Conservation (phyloP, 1,140 invertebrate species). For the Pseudomyrmex dendroicus region DNA sequence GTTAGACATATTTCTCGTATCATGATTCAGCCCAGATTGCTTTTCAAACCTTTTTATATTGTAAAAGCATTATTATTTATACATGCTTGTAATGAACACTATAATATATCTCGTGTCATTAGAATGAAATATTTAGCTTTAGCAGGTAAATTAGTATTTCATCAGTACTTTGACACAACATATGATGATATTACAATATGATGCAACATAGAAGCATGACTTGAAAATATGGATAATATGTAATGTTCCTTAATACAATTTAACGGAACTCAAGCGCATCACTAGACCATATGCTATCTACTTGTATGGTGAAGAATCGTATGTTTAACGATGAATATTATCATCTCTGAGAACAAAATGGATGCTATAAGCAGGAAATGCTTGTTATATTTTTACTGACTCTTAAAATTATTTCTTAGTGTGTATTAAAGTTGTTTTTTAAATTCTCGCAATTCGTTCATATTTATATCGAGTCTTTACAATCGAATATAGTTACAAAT, state of each 20-base stretch:
- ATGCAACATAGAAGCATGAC: conserved; percentile 52
- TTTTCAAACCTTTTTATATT: conserved; percentile 51
- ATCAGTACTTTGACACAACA: conserved; percentile 43
- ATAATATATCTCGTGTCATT: neutral
- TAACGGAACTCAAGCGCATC: conserved; percentile 25
- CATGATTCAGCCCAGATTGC: conserved; percentile 50
- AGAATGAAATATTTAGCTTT: conserved; percentile 9
- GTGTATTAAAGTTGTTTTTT: neutral
- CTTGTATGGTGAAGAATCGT: conserved; percentile 15
- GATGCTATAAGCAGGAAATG: conserved; percentile 43
- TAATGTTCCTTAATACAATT: conserved; percentile 29
- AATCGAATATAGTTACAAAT: conserved; percentile 8
- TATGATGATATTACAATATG: conserved; percentile 2
- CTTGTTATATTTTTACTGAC: neutral
- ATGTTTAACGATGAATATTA: conserved; percentile 32
- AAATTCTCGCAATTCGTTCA: neutral
- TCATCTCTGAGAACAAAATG: conserved; percentile 5
- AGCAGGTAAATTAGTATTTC: conserved; percentile 30
- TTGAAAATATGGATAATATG: conserved; percentile 38
- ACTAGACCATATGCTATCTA: conserved; percentile 31
- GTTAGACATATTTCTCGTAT: conserved; percentile 4
- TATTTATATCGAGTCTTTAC: too few species aligned
- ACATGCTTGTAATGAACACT: conserved; percentile 41
- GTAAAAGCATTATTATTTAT: conserved; percentile 50
- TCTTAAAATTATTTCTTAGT: neutral